Evolutionary conservation across 2,797 vertebrate species (phyloP).

Genomic region (Melanotaenia boesemani): DNA sequence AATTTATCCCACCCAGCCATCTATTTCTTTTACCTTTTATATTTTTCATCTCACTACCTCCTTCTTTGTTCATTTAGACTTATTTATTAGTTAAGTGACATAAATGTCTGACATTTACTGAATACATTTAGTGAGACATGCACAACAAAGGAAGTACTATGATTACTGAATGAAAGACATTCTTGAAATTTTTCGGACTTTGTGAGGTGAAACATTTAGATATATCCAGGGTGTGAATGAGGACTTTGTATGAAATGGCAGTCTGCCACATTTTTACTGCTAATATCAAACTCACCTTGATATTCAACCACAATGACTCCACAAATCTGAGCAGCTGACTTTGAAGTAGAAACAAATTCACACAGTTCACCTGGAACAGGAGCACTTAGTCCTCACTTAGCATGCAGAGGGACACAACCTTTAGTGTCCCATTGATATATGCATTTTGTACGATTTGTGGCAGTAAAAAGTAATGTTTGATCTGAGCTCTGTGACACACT

Average conservation of each 20-base stretch:
- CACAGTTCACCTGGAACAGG: not conserved
- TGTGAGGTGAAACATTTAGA: not conserved
- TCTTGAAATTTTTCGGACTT: not conserved
- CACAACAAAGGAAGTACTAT: not conserved
- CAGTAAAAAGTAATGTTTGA: constrained; percentile 28
- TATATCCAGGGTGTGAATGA: not conserved
- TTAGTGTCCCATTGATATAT: constrained; percentile 32
- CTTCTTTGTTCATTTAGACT: constrained; percentile 29
- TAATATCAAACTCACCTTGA: not conserved
- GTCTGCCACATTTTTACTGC: not conserved
- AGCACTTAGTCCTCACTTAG: not conserved
- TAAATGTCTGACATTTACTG: not conserved
- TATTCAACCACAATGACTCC: not conserved
- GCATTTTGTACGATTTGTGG: constrained; percentile 37
- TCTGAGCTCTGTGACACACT: not conserved
- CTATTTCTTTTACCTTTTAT: constrained; percentile 33
- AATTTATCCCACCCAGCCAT: constrained; percentile 47
- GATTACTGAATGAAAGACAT: not conserved
- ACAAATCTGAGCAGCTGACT: constrained; percentile 14
- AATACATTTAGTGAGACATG: constrained; percentile 10
- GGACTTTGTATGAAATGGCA: not conserved
- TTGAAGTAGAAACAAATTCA: constrained; percentile 36
- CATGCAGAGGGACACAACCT: constrained; percentile 14
- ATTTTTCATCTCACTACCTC: constrained; percentile 9
- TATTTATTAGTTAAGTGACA: constrained; percentile 33